Base-by-base conservation (phyloP, 2,888 invertebrate species). In the Margaritifera margaritifera region DNA sequence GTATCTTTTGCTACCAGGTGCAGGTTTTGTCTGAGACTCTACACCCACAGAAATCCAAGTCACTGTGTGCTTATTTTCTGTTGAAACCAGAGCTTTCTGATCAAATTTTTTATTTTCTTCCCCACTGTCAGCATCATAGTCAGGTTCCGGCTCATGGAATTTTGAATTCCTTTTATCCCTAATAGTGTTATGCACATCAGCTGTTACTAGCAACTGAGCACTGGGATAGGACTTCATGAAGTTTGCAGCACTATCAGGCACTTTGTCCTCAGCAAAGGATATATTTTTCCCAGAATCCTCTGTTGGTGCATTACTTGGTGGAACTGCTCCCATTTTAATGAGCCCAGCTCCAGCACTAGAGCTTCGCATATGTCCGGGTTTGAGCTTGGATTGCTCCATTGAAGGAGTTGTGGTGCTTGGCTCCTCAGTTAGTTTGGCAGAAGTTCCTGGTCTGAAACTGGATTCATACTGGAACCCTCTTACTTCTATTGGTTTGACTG, bases 381-480 rank as follows among this genome's bases (percentile, higher is more conserved):
- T 74, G 8, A 77, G 72, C 55, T 74, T 80, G 18, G 74, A 71
- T 60, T 80, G 78, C 53, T 78, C 73, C n/a, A 71, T 60, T 6
- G 72, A 68, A 20, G 64, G 63, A 22, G 71, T 73, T 55, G 65
- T 67, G 55, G 77, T 95, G 85, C 94, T 94, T 22, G 97, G 97
- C 67, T 95, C 95, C 51, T 96, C 96, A 90, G 96, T 96, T 72
- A 97, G 92, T 89, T 95, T 95, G 64, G 95, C 95, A 90, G 92
- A 94, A 77, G 94, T 94, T 71, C 94, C 93, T 15, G 97, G 97
- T 82, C 96, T 94, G 92, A 97, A 97, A 85, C 96, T 95, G 65
- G 96, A 96, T 90, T 85, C 85, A 64, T 81, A 84, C 5, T 79
- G 70, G 19, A 79, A 83, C 62, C 78, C 78, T 42, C 63, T 60